These are phyloP conservation scores for Eupithecia subfuscata DNA, from an alignment of 2,888 invertebrate species.

Conservation along the genomic window DNA sequence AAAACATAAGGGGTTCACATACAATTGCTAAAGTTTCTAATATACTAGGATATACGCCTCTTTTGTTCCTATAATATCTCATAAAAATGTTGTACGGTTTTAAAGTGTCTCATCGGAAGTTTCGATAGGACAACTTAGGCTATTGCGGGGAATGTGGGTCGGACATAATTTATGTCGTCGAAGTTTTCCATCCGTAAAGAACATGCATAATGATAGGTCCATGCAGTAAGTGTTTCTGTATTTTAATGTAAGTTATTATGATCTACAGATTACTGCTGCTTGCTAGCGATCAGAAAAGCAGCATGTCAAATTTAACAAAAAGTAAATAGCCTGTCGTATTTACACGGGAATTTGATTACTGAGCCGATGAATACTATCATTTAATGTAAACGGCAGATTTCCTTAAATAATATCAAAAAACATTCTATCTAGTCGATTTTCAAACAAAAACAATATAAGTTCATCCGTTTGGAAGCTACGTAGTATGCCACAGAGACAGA, in stretches of 20 bases:
- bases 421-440: too few species aligned
- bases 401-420: too few species aligned
- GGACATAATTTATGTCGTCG: slow-evolving; percentile 1
- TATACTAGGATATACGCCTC: slow-evolving; percentile 75
- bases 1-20: slow-evolving; percentile 83
- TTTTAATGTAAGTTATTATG: not conserved
- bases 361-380: too few species aligned
- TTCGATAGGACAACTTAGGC: slow-evolving; percentile 49
- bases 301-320: not conserved
- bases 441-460: too few species aligned
- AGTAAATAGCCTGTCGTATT: too few species aligned
- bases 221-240: not conserved
- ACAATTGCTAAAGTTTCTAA: slow-evolving; percentile 82
- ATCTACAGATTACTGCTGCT: not conserved
- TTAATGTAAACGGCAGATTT: too few species aligned
- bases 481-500: not conserved
- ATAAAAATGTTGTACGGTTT: slow-evolving; percentile 74
- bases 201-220: not conserved
- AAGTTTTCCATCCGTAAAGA: not conserved
- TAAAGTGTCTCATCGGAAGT: slow-evolving; percentile 61
- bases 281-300: not conserved
- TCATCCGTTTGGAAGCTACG: not conserved
- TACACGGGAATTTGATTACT: too few species aligned
- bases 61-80: slow-evolving; percentile 75
- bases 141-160: slow-evolving; percentile 33